These are phyloP conservation scores for Plutomurus gul DNA, from an alignment of 1,140 invertebrate genomes.

Conservation along the genomic window DNA sequence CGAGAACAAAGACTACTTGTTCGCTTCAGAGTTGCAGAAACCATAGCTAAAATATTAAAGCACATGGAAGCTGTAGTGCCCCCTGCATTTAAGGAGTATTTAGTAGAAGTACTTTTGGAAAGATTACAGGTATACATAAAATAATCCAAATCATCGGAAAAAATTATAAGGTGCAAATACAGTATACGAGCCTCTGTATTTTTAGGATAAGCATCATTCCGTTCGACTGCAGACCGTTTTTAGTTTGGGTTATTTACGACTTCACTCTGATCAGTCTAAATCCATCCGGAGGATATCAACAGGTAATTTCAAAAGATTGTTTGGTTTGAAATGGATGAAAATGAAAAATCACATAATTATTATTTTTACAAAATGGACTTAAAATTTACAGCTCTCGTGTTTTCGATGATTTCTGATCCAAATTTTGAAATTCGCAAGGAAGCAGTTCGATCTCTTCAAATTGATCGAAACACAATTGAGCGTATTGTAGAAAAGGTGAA, in stretches of 20 bases:
- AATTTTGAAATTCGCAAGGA: neutral
- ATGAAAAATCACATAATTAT: neutral
- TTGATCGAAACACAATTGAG: neutral
- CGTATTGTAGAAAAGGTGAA: neutral
- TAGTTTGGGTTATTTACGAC: neutral
- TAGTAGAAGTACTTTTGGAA: neutral
- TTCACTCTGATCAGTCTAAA: neutral
- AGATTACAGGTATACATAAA: neutral
- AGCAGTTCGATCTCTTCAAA: neutral
- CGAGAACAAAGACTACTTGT: neutral
- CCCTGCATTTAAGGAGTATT: no score
- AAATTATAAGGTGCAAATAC: neutral
- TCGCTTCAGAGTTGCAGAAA: neutral
- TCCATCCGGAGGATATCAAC: neutral
- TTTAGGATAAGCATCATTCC: constrained; percentile 1
- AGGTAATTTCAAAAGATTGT: neutral
- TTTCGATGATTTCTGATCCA: neutral
- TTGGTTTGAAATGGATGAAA: no score
- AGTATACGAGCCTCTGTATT: neutral
- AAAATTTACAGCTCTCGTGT: neutral
- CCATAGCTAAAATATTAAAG: neutral
- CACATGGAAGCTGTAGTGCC: neutral
- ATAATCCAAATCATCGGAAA: neutral
- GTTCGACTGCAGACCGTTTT: neutral
- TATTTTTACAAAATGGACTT: neutral